Conservation (phyloP, 92 coral and sea anemone species). For the Paragorgia papillata region DNA sequence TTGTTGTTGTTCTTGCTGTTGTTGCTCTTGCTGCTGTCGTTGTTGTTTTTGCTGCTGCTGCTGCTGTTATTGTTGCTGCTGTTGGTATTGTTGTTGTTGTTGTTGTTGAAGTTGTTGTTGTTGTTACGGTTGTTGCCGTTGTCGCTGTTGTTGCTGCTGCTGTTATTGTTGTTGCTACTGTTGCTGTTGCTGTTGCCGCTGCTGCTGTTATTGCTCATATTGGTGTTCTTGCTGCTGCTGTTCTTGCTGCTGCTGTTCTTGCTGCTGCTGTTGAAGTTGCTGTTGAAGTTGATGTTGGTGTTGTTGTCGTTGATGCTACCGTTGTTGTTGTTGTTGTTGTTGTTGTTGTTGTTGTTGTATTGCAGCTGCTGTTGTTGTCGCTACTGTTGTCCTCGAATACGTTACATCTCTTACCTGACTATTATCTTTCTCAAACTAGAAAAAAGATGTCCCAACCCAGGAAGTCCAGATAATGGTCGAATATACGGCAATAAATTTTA, state of each 20-base stretch:
- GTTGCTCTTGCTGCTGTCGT: not conserved
- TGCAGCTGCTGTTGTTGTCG: too few species aligned
- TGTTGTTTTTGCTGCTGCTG: not conserved
- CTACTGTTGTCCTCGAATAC: too few species aligned
- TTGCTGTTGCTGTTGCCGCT: not conserved
- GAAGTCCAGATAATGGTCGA: too few species aligned
- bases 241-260: not conserved
- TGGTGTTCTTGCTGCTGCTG: not conserved
- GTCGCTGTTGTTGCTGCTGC: not conserved
- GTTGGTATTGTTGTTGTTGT: not conserved
- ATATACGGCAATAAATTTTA: too few species aligned
- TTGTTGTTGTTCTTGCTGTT: not conserved
- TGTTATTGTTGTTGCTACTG: not conserved
- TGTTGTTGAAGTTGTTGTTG: not conserved
- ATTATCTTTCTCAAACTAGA: too few species aligned
- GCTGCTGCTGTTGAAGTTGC: not conserved
- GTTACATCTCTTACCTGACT: too few species aligned
- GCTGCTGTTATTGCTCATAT: not conserved
- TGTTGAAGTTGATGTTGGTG: not conserved
- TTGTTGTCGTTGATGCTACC: not conserved
- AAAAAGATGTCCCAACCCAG: too few species aligned
- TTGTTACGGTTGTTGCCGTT: not conserved
- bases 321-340: too few species aligned
- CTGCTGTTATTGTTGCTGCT: not conserved
- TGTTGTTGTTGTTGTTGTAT: too few species aligned